These are phyloP conservation scores for Trematomus bernacchii DNA, from an alignment of 2,797 vertebrate species.

Conservation along the genomic window DNA sequence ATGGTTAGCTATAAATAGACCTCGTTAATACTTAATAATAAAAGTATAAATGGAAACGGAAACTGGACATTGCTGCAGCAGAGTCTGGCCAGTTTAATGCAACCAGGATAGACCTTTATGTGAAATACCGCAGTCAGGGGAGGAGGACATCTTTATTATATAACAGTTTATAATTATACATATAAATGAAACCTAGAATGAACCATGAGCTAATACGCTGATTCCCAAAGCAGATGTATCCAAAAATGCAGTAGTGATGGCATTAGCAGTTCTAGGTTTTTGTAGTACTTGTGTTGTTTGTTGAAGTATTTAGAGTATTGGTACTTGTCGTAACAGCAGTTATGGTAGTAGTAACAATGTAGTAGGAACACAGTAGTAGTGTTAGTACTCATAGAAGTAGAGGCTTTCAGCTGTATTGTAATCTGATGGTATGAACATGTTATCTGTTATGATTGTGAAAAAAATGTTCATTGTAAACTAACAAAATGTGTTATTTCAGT, in stretches of 20 bases:
- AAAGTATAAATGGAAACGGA: conserved; percentile 63
- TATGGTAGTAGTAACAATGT: not conserved
- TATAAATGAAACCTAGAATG: not conserved
- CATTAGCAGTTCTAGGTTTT: not conserved
- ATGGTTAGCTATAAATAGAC: conserved; percentile 57
- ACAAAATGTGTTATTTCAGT: too few relatives aligned
- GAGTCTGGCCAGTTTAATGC: conserved; percentile 34
- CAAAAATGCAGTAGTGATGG: not conserved
- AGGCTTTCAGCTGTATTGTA: not conserved
- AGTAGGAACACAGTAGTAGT: not conserved
- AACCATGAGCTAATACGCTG: not conserved
- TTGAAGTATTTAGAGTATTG: too few relatives aligned
- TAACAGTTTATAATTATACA: not conserved
- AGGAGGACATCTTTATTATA: not conserved
- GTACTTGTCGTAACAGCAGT: not conserved
- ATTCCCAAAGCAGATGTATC: conserved; percentile 6
- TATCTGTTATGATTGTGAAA: too few relatives aligned
- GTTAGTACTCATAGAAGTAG: not conserved
- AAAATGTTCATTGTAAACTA: too few relatives aligned
- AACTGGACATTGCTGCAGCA: conserved; percentile 61
- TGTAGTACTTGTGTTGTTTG: not conserved
- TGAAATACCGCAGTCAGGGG: conserved; percentile 26
- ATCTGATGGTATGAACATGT: not conserved
- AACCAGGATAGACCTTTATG: conserved; percentile 3
- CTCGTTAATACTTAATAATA: conserved; percentile 66